A percentile compares a stretch with the other conserved stretches of the same genome.
phyloP scores from a whole-genome alignment of 2,113 vertebrate species.

The Neogale vison region DNA sequence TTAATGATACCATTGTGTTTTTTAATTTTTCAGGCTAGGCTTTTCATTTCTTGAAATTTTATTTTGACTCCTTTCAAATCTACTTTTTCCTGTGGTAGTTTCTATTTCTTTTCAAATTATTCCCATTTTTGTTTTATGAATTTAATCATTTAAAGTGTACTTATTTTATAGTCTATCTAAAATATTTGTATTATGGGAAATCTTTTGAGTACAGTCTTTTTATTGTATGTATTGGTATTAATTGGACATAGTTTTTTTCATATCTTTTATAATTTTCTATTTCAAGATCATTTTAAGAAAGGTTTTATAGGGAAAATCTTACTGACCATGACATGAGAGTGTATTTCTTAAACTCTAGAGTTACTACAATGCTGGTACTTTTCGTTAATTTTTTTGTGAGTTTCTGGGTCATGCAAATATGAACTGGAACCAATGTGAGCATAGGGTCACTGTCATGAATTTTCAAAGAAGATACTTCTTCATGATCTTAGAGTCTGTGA shows the following conservation, averaged over 20 bases:
- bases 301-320: neutral
- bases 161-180: neutral
- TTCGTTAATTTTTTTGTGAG: neutral
- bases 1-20: neutral
- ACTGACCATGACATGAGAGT: neutral
- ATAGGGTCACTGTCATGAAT: neutral
- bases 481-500: neutral
- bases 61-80: neutral
- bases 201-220: neutral
- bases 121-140: neutral
- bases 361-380: neutral
- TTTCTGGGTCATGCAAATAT: neutral
- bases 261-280: neutral
- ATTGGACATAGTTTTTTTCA: neutral
- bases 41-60: neutral
- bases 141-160: neutral
- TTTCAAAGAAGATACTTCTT: neutral
- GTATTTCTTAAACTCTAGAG: neutral
- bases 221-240: neutral
- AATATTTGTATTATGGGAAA: neutral
- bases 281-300: neutral
- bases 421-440: neutral
- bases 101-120: neutral
- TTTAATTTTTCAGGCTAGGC: neutral
- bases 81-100: neutral